Evolutionary conservation across 2,888 invertebrate genomes (phyloP).

Genomic region (Drosophila paucipuncta): DNA sequence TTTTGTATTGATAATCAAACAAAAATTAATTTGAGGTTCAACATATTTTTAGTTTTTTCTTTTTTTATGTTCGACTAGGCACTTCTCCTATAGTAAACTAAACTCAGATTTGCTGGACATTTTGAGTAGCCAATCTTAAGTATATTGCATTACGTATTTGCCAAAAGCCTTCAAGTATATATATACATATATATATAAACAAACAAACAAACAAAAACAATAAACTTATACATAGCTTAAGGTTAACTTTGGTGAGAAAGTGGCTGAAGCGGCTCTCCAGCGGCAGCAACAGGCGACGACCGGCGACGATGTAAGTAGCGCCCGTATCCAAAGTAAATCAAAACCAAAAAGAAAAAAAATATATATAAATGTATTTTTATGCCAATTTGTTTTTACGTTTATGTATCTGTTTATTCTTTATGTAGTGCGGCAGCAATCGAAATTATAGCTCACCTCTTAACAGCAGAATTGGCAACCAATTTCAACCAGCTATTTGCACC

Average conservation of each 20-base stretch:
- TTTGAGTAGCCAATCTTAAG: not conserved
- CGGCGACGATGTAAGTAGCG: slow-evolving; percentile 75
- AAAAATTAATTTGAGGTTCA: not conserved
- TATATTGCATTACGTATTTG: slow-evolving; percentile 1
- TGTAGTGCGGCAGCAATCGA: slow-evolving; percentile 33
- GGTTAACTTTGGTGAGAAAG: slow-evolving; percentile 74
- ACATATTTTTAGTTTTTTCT: not conserved
- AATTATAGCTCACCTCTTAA: slow-evolving; percentile 52
- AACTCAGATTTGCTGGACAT: slow-evolving; percentile 1
- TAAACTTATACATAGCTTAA: slow-evolving; percentile 71
- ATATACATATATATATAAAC: slow-evolving; percentile 18
- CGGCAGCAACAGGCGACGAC: slow-evolving; percentile 72
- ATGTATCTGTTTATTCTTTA: slow-evolving; percentile 44
- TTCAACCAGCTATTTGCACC: slow-evolving; percentile 40
- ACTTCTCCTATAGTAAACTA: slow-evolving; percentile 12
- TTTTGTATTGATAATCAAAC: not conserved
- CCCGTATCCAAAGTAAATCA: slow-evolving; percentile 51
- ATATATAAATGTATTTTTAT: slow-evolving; percentile 6
- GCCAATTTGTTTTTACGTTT: slow-evolving; percentile 35
- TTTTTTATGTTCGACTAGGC: slow-evolving; percentile 10
- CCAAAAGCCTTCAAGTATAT: slow-evolving; percentile 51
- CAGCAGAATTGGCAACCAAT: slow-evolving; percentile 45
- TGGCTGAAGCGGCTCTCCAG: slow-evolving; percentile 71
- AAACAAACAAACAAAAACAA: slow-evolving; percentile 34
- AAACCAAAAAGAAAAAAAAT: slow-evolving; percentile 6